Conservation (phyloP, 2,113 vertebrate species). For the Heterotis niloticus region DNA sequence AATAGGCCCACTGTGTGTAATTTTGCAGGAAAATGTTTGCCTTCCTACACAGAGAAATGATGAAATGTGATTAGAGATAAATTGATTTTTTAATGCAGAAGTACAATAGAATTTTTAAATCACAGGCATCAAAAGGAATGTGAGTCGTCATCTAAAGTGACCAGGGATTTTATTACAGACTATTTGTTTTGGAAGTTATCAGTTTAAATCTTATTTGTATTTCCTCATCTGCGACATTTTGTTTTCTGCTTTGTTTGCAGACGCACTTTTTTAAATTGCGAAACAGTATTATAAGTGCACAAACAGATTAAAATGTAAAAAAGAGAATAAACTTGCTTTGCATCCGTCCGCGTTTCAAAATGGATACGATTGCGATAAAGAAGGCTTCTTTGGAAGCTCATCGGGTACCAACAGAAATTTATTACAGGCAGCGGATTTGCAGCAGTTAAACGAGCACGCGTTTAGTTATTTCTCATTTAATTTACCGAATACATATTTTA, state of each 20-base stretch:
- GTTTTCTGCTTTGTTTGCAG: slow-evolving; percentile 1
- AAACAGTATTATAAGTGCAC: slow-evolving; percentile 31
- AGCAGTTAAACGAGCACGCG: too few relatives aligned
- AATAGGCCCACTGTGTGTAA: slow-evolving; percentile 22
- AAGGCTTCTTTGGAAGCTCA: too few relatives aligned
- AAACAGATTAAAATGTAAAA: slow-evolving; percentile 68
- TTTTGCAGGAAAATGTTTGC: slow-evolving; percentile 28
- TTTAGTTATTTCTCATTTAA: too few relatives aligned
- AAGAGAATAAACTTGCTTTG: slow-evolving; percentile 49
- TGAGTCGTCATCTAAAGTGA: slow-evolving; percentile 4
- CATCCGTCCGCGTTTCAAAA: background rate
- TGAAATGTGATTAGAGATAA: slow-evolving; percentile 20
- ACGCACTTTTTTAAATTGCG: slow-evolving; percentile 3
- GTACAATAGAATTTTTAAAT: slow-evolving; percentile 17
- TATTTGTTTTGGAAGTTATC: slow-evolving; percentile 18
- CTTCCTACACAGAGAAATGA: slow-evolving; percentile 22
- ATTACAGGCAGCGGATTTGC: too few relatives aligned
- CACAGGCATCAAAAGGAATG: slow-evolving; percentile 12
- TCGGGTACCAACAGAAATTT: too few relatives aligned
- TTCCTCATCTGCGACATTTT: background rate
- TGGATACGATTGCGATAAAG: too few relatives aligned
- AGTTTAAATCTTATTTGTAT: slow-evolving; percentile 22
- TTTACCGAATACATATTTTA: too few relatives aligned
- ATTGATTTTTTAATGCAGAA: slow-evolving; percentile 15
- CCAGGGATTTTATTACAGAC: slow-evolving; percentile 13